Percentiles rank a stretch among this genome's conserved stretches.
Conservation (phyloP, 2,113 vertebrate species). For the Tenrec ecaudatus region DNA sequence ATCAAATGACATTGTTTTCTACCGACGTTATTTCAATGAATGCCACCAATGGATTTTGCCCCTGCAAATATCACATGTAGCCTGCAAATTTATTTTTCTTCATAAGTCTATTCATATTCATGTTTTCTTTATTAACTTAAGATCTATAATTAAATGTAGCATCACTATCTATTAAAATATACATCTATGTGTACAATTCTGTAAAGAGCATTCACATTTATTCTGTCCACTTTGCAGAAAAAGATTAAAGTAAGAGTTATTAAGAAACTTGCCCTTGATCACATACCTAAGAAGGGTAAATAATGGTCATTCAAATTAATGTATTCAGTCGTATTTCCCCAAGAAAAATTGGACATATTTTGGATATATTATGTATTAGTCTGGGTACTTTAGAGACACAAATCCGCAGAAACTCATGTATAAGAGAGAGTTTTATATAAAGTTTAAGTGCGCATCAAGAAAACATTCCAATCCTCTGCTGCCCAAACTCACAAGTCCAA, state of each 20-base stretch:
- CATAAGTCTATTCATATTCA: background rate
- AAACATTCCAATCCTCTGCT: too few relatives aligned
- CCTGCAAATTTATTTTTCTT: background rate
- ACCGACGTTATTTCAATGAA: background rate
- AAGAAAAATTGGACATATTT: too few relatives aligned
- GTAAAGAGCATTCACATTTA: background rate
- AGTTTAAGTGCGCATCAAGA: too few relatives aligned
- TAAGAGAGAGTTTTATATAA: too few relatives aligned
- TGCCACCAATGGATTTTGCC: background rate
- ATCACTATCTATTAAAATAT: background rate
- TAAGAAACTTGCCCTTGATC: background rate
- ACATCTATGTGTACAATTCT: background rate
- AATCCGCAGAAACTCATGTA: too few relatives aligned
- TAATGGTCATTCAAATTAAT: too few relatives aligned
- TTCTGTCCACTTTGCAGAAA: background rate
- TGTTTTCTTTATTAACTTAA: background rate
- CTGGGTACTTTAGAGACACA: too few relatives aligned
- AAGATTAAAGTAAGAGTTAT: background rate
- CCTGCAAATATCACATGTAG: background rate
- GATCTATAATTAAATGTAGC: background rate
- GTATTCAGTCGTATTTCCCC: too few relatives aligned
- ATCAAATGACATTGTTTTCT: background rate
- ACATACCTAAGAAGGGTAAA: too few relatives aligned
- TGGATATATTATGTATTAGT: too few relatives aligned
- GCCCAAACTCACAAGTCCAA: too few relatives aligned